Conservation (phyloP, 2,888 invertebrate genomes). For the Epirrhoe alternata region DNA sequence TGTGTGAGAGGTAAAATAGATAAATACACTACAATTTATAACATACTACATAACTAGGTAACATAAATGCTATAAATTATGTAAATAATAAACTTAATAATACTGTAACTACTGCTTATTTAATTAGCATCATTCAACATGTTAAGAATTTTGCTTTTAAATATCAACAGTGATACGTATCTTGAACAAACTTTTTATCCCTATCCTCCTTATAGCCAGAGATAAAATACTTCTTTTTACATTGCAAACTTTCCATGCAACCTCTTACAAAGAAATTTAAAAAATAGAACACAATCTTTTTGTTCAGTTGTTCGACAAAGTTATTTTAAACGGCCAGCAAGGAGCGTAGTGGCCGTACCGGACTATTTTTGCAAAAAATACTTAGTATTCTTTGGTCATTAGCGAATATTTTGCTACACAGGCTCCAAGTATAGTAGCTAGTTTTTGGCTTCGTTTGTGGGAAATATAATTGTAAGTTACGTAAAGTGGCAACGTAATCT, state of each 20-base stretch:
- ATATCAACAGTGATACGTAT: too few species aligned
- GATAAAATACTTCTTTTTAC: background rate
- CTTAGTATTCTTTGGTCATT: constrained; percentile 27
- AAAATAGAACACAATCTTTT: constrained; percentile 13
- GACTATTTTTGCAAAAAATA: constrained; percentile 26
- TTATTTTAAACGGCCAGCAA: constrained; percentile 17
- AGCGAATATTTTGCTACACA: constrained; percentile 31
- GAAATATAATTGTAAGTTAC: background rate
- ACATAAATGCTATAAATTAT: too few species aligned
- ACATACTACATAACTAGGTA: too few species aligned
- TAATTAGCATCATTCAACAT: too few species aligned
- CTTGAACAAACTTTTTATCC: too few species aligned
- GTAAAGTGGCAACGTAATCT: too few species aligned
- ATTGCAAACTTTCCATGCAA: background rate
- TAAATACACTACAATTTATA: too few species aligned
- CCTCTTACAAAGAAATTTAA: background rate
- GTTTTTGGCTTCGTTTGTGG: background rate
- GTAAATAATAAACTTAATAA: too few species aligned
- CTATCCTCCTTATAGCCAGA: background rate
- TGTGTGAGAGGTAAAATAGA: too few species aligned
- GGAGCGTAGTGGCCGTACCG: background rate
- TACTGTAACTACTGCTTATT: too few species aligned
- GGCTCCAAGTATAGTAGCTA: constrained; percentile 4
- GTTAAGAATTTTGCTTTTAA: too few species aligned
- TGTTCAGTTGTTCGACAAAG: background rate